Evolutionary conservation across 2,888 invertebrate genomes (phyloP).

Genomic region (Adelphocoris suturalis): DNA sequence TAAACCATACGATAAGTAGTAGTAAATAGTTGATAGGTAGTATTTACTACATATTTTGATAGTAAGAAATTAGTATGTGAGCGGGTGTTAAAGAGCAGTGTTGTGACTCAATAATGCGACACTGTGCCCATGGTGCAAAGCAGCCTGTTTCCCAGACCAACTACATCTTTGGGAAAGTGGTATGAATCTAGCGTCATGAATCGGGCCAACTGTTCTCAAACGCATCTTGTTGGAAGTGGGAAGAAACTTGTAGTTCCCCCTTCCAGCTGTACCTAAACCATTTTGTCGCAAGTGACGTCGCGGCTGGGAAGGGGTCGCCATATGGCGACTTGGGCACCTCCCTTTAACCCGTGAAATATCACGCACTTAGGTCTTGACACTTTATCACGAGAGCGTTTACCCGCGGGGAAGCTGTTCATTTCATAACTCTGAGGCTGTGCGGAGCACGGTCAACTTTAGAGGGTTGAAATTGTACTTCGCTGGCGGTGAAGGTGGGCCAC

Average conservation of each 20-base stretch:
- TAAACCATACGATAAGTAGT: too few species aligned
- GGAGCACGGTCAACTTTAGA: not conserved
- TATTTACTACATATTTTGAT: too few species aligned
- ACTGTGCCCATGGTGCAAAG: too few species aligned
- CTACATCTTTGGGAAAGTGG: too few species aligned
- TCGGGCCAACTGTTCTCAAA: conserved; percentile 1
- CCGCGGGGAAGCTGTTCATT: conserved; percentile 7
- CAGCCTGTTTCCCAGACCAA: too few species aligned
- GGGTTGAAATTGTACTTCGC: not conserved
- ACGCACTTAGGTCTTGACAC: conserved; percentile 30
- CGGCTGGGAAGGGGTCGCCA: not conserved
- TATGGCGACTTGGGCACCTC: not conserved
- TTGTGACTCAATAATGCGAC: too few species aligned
- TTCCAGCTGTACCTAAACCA: not conserved
- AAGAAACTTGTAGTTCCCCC: conserved; percentile 21
- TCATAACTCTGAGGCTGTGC: not conserved
- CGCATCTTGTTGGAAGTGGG: conserved; percentile 7
- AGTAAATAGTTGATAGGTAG: too few species aligned
- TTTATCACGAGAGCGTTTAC: conserved; percentile 28
- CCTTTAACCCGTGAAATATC: conserved; percentile 2
- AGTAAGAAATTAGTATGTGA: too few species aligned
- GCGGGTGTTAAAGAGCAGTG: too few species aligned
- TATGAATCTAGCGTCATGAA: too few species aligned
- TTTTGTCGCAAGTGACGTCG: conserved; percentile 7
- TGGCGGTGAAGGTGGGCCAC: not conserved